Evolutionary conservation across 2,797 vertebrate genomes (phyloP).

Genomic region (Antennarius maculatus): DNA sequence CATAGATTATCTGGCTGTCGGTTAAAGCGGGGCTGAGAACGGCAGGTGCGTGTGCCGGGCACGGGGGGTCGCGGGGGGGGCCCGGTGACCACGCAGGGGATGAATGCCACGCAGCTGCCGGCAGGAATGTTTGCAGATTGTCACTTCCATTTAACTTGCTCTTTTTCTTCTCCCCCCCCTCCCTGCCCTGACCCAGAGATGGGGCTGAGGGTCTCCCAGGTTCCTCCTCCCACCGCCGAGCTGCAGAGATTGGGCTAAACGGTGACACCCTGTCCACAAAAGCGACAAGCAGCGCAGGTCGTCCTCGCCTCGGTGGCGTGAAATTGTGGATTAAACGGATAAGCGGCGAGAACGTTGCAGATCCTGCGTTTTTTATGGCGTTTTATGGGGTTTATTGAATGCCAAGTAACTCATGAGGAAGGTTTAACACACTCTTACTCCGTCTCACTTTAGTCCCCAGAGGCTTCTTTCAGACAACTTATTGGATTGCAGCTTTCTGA

Average conservation of each 20-base stretch:
- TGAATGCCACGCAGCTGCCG: slow-evolving; percentile 80
- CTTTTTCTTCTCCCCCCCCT: slow-evolving; percentile 60
- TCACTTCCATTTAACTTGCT: slow-evolving; percentile 83
- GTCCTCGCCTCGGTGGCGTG: slow-evolving; percentile 64
- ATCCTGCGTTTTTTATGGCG: slow-evolving; percentile 64
- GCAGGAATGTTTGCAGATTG: slow-evolving; percentile 81
- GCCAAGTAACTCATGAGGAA: slow-evolving; percentile 48
- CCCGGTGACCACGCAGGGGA: slow-evolving; percentile 39
- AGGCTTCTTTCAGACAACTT: slow-evolving; percentile 58
- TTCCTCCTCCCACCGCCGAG: slow-evolving; percentile 38
- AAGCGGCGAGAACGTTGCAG: slow-evolving; percentile 61
- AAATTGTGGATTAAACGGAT: slow-evolving; percentile 78
- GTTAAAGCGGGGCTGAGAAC: slow-evolving; percentile 77
- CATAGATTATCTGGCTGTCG: slow-evolving; percentile 77
- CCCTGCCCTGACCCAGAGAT: slow-evolving; percentile 38
- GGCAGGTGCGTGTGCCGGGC: slow-evolving; percentile 84
- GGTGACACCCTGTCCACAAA: slow-evolving; percentile 78
- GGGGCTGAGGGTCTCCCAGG: slow-evolving; percentile 62
- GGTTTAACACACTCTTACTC: slow-evolving; percentile 56
- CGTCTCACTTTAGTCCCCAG: slow-evolving; percentile 36
- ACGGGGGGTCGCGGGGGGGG: slow-evolving; percentile 64
- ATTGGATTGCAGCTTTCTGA: slow-evolving; percentile 44
- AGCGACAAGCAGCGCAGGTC: slow-evolving; percentile 55
- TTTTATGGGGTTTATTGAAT: slow-evolving; percentile 51
- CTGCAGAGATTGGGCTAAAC: slow-evolving; percentile 74